Conservation (phyloP, 2,888 invertebrate species). For the Elegia similella region DNA sequence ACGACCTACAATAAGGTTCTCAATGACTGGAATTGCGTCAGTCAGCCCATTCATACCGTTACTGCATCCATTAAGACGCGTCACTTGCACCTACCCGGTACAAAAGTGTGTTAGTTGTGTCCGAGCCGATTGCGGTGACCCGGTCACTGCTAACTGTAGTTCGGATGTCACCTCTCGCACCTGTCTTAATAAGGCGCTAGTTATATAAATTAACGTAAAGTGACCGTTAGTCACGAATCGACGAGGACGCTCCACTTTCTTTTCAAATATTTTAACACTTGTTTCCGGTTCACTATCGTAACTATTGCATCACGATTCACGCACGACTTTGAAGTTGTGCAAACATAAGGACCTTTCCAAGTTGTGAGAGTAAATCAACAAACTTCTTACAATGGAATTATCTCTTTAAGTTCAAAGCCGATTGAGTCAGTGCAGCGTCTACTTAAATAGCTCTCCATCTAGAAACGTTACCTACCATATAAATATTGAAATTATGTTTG, state of each 20-base stretch:
- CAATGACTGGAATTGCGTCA: not conserved
- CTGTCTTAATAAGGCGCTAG: constrained; percentile 62
- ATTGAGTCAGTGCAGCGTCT: too few species aligned
- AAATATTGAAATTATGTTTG: too few species aligned
- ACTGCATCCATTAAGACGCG: constrained; percentile 13
- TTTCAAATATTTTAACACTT: constrained; percentile 43
- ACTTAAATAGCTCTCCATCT: too few species aligned
- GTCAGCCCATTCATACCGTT: constrained; percentile 11
- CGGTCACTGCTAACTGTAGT: constrained; percentile 73
- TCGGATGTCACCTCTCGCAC: constrained; percentile 62
- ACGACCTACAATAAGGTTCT: not conserved
- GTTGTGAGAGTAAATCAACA: too few species aligned
- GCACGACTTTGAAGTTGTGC: not conserved
- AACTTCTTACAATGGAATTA: too few species aligned
- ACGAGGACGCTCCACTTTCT: constrained; percentile 56
- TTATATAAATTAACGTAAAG: constrained; percentile 70
- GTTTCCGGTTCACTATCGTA: constrained; percentile 33
- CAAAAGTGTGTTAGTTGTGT: constrained; percentile 55
- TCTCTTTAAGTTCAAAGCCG: too few species aligned
- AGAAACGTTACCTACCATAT: too few species aligned
- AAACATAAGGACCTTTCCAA: not conserved
- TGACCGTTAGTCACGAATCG: constrained; percentile 44
- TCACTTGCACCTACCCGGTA: constrained; percentile 42
- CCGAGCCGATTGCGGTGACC: constrained; percentile 64
- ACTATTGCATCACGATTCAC: constrained; percentile 37